Percentiles rank a stretch among this genome's conserved stretches.
phyloP scores from a whole-genome alignment of 2,113 vertebrate species.

The Helogale parvula region DNA sequence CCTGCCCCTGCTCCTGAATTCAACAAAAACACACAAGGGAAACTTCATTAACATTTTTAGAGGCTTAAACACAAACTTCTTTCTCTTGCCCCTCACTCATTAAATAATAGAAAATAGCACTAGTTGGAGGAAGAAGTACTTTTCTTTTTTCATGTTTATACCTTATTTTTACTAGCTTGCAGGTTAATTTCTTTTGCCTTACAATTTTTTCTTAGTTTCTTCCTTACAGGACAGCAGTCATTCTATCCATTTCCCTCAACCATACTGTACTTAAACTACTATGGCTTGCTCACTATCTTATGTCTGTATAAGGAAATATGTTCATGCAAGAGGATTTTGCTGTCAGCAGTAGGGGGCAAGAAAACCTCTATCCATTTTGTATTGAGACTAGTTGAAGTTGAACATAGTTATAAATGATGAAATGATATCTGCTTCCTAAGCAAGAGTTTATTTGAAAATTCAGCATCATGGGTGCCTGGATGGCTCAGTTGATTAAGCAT shows the following conservation, averaged over 20 bases:
- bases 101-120: not conserved
- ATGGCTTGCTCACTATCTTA: not conserved
- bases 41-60: not conserved
- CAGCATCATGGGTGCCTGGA: not conserved
- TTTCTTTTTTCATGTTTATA: not conserved
- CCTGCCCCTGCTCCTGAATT: not conserved
- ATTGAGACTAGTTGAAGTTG: not conserved
- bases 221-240: not conserved
- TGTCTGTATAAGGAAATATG: not conserved
- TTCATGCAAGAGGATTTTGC: not conserved
- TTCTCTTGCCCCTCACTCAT: not conserved
- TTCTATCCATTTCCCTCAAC: not conserved
- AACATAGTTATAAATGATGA: not conserved
- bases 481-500: too few relatives aligned
- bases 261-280: not conserved
- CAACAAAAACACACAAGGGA: not conserved
- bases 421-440: not conserved
- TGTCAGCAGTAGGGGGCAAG: not conserved
- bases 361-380: not conserved
- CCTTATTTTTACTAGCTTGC: not conserved
- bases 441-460: slow-evolving; percentile 9
- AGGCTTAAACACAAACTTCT: slow-evolving; percentile 1
- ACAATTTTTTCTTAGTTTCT: not conserved
- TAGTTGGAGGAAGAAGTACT: not conserved
- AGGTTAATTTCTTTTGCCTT: not conserved